Percentiles rank a stretch among this genome's conserved stretches.
Evolutionary conservation across 1,140 invertebrate genomes (phyloP).

Genomic region (Drosophila arizonae): DNA sequence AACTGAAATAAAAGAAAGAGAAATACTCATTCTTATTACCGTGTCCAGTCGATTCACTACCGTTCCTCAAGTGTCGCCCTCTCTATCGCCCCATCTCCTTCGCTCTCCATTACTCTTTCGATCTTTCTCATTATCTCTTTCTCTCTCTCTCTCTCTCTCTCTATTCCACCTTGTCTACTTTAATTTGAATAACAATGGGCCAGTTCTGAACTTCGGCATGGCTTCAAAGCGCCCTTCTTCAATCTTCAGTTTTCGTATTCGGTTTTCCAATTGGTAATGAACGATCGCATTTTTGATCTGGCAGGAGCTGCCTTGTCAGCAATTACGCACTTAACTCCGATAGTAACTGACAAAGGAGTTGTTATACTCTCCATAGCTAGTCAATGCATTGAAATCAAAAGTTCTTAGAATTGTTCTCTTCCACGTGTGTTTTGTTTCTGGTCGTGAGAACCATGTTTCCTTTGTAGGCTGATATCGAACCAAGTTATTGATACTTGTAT

Average conservation of each 20-base stretch:
- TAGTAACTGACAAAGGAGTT: slow-evolving; percentile 50
- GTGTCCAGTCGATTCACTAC: slow-evolving; percentile 4
- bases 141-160: neutral
- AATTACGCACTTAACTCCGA: slow-evolving; percentile 69
- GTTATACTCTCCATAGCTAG: slow-evolving; percentile 29
- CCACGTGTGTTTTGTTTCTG: slow-evolving; percentile 15
- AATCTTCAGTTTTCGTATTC: slow-evolving; percentile 22
- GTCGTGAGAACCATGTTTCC: slow-evolving; percentile 35
- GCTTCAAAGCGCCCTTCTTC: slow-evolving; percentile 61
- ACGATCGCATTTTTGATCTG: slow-evolving; percentile 36
- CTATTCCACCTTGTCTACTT: slow-evolving; percentile 6
- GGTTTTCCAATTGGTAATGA: slow-evolving; percentile 65
- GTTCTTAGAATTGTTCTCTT: slow-evolving; percentile 56
- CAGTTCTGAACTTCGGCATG: slow-evolving; percentile 54
- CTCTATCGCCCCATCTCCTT: slow-evolving; percentile 1
- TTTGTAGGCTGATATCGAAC: neutral
- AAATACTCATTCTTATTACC: slow-evolving; percentile 17
- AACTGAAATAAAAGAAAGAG: neutral
- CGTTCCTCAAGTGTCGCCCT: slow-evolving; percentile 60
- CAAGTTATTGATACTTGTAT: no score
- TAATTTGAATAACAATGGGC: slow-evolving; percentile 76
- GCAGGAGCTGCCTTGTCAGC: slow-evolving; percentile 66
- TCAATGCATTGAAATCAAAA: slow-evolving; percentile 63
- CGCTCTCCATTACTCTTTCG: neutral
- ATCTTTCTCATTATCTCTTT: neutral